These are phyloP conservation scores for Pristionchus mayeri DNA, from an alignment of 2,888 invertebrate genomes.

Conservation along the genomic window DNA sequence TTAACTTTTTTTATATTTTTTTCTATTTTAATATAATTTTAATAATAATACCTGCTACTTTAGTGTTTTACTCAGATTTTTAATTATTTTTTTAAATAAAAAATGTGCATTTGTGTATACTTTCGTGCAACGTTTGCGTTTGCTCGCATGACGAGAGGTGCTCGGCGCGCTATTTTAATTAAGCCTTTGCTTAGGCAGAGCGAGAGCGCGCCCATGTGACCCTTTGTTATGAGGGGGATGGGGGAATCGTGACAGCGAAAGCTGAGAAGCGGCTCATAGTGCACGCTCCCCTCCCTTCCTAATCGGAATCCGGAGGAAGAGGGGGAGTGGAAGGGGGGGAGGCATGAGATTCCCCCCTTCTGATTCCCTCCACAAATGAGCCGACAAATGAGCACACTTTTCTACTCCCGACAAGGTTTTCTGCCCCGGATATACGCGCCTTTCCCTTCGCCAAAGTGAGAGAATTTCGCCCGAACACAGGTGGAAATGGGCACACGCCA, in stretches of 20 bases:
- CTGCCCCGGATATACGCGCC: background rate
- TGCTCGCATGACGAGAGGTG: background rate
- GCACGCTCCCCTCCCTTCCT: background rate
- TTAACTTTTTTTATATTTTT: background rate
- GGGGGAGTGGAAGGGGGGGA: background rate
- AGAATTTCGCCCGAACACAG: background rate
- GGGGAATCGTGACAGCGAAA: background rate
- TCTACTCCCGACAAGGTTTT: background rate
- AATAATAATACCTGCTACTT: no score
- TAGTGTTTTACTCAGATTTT: background rate
- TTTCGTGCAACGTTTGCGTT: background rate
- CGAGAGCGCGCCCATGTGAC: background rate
- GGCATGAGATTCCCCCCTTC: background rate
- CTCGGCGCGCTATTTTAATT: background rate
- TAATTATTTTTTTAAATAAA: background rate
- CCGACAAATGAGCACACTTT: background rate
- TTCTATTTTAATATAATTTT: no score
- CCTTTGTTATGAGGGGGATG: background rate
- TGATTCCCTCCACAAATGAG: background rate
- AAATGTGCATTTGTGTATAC: background rate
- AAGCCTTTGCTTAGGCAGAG: constrained; percentile 17
- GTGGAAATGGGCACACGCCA: background rate
- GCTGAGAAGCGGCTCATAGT: background rate
- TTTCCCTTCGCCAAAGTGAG: background rate
- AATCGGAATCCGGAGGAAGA: no score